phyloP scores from a whole-genome alignment of 2,797 vertebrate species.

The Coccyzus lansbergi region DNA sequence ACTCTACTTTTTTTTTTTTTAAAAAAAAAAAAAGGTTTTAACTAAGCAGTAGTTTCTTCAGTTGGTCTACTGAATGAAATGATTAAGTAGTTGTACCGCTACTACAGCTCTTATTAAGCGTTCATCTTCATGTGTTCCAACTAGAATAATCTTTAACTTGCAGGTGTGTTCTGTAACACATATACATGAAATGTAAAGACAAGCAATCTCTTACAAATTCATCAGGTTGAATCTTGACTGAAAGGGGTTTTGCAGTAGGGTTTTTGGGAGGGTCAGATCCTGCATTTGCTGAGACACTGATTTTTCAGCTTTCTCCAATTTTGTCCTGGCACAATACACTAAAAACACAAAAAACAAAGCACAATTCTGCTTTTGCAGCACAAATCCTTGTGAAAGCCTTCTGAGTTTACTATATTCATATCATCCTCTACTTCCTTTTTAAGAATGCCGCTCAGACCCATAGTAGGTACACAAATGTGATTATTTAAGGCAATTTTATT shows the following conservation, averaged over 20 bases:
- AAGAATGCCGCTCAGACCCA: not conserved
- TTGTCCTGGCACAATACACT: not conserved
- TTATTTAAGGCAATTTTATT: not conserved
- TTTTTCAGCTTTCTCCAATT: not conserved
- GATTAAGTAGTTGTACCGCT: not conserved
- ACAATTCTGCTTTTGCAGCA: not conserved
- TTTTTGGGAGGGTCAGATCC: not conserved
- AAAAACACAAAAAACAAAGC: not conserved
- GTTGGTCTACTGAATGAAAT: not conserved
- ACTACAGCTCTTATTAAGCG: not conserved
- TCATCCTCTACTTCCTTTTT: not conserved
- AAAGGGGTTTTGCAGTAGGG: not conserved
- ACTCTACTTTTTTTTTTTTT: not conserved
- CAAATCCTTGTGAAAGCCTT: not conserved
- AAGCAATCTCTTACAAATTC: not conserved
- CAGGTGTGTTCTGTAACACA: not conserved
- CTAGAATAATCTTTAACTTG: not conserved
- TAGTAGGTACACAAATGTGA: fast-evolving
- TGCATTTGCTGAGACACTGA: not conserved
- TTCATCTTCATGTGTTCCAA: not conserved
- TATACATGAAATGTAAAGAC: not conserved
- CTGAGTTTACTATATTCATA: not conserved
- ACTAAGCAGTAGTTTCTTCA: not conserved
- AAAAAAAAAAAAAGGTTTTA: not conserved
- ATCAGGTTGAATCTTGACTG: not conserved